These are phyloP conservation scores for Atractosteus spatula DNA, from an alignment of 2,113 vertebrate species.

Conservation along the genomic window DNA sequence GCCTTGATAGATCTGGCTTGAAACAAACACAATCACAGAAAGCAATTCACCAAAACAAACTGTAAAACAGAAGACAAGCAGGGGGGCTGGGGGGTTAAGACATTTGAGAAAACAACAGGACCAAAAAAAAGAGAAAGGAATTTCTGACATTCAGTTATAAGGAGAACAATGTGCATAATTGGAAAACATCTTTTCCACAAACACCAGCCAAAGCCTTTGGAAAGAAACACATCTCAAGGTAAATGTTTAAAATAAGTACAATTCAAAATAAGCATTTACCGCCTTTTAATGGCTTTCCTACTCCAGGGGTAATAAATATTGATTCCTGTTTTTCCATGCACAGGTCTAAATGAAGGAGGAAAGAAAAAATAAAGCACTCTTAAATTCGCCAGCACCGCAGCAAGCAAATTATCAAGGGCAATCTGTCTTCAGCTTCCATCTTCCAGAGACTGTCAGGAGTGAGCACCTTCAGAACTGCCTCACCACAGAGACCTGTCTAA, in stretches of 20 bases:
- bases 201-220: neutral
- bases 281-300: constrained; percentile 10
- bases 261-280: constrained; percentile 18
- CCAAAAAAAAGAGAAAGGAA: neutral
- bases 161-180: neutral
- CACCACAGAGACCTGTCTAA: no score
- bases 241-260: constrained; percentile 7
- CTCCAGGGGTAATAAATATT: constrained; percentile 16
- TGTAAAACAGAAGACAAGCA: no score
- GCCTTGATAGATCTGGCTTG: no score
- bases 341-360: neutral
- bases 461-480: neutral
- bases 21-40: no score
- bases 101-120: neutral
- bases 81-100: no score
- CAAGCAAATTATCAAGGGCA: neutral
- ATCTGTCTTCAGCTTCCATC: neutral
- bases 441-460: neutral
- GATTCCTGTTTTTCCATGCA: constrained; percentile 12
- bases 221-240: constrained; percentile 1
- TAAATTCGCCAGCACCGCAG: neutral
- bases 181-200: no score
- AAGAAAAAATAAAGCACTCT: neutral
- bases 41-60: no score
- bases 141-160: neutral